Base-by-base conservation (phyloP, 1,140 invertebrate species). In the Akabosia matsudoensis region DNA sequence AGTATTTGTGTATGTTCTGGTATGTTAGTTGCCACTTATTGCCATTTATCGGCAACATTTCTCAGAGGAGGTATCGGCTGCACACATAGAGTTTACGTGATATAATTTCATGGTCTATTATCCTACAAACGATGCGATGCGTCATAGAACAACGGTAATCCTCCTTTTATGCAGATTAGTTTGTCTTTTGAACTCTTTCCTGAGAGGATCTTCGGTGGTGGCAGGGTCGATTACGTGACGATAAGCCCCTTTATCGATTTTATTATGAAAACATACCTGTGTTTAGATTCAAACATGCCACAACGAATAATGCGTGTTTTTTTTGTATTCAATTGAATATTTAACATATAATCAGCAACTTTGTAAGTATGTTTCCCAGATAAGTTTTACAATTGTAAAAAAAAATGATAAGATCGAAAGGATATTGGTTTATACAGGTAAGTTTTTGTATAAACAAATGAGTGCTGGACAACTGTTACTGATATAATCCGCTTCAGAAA, bases 41-140 rank as follows among this genome's bases (percentile, higher is more conserved):
- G 54, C 61, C n/a, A 67, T 22, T 24, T 61, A 61, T 24, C 54
- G 54, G 14, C 54, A 4, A n/a, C 24, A 10, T 61, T 61, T 61
- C 24, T 24, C 37, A 10, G 37, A 45, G 37, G 37, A 10, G 37
- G 37, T 7, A 45, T 45, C 7, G 54, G 24, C 54, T 56, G 54
- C 54, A 56, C 54, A 56, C 54, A 56, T 56, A 56, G 54, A 56
- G 28, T 13, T 67, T 7, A 67, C 61, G 61, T 67, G 61, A 67
- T 67, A 67, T 22, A 67, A 67, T 67, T 67, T 67, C 61, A 67
- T n/a, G 61, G 61, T 67, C 61, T 67, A 30, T 31, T 67, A 30
- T 61, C 4, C 14, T 16, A 61, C 54, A 61, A 61, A 61, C n/a
- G 24, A 13, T 16, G 24, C 24, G 54, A n/a, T n/a, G 7, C 14